These are phyloP conservation scores for Blastobasis adustella DNA, from an alignment of 2,888 invertebrate species.

Conservation along the genomic window DNA sequence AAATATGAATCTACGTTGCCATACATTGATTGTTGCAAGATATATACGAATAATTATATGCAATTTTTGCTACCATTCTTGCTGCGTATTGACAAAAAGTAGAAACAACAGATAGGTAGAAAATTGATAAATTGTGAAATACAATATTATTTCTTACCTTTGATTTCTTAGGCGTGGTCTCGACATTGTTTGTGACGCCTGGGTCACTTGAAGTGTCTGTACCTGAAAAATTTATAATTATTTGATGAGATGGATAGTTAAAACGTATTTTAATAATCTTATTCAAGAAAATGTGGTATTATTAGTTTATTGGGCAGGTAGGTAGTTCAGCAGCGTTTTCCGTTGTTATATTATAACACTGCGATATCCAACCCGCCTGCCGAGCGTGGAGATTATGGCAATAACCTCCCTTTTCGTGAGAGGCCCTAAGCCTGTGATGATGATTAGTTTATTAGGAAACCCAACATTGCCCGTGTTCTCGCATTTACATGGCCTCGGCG, in stretches of 20 bases:
- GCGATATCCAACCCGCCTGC: no score
- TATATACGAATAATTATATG: not conserved
- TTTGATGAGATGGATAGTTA: not conserved
- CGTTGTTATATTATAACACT: no score
- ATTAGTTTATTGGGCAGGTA: no score
- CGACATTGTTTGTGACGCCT: conserved; percentile 62
- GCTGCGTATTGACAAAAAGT: conserved; percentile 8
- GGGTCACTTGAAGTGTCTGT: conserved; percentile 69
- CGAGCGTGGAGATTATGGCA: no score
- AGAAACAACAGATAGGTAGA: conserved; percentile 7
- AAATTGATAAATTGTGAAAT: conserved; percentile 15
- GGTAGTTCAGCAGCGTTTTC: no score
- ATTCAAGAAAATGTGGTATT: no score
- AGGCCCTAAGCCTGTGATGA: no score
- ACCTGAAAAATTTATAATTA: conserved; percentile 34
- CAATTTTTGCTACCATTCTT: conserved; percentile 43
- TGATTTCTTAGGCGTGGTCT: conserved; percentile 64
- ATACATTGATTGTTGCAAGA: not conserved
- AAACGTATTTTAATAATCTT: no score
- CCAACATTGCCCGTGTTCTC: no score
- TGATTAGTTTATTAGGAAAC: no score
- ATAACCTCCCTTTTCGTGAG: no score
- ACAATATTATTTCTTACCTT: conserved; percentile 41
- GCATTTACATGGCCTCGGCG: no score
- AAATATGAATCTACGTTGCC: conserved; percentile 11